Evolutionary conservation across 2,888 invertebrate species (phyloP), one percentile per base, ranked within the genome.

Genomic region (Plutella xylostella): DNA sequence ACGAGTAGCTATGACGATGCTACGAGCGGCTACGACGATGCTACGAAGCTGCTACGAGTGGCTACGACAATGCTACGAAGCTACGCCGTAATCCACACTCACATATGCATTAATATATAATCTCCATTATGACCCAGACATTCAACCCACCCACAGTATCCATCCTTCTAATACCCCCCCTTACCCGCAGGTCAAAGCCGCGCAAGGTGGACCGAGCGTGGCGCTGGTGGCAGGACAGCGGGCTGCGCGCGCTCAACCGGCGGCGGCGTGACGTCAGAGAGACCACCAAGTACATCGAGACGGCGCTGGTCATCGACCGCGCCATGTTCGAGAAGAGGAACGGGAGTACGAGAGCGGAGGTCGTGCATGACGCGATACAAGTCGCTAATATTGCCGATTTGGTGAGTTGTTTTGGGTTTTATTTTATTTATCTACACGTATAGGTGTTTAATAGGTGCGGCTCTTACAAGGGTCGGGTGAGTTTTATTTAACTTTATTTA

Each of bases 361-460:
- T 96, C 55, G 92, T 97, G 58, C 94, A 96, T 71, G 97, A 98
- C 74, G 94, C 96, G 53, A 93, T 97, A 71, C 96, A 97, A 87
- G 95, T 97, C 57, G 96, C 97, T 56, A 98, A 98, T 80, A 96
- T 98, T 69, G 96, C 97, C 49, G 98, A 98, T 86, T 85, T 97
- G 90, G 96, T 96, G 66, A 90, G 92, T 86, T 5, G n/a, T 33
- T 33, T n/a, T 33, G 12, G 33, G 5, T 33, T 11, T 28, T 28
- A 12, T 33, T 33, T 33, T n/a, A 14, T n/a, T 33, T 33, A 11
- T n/a, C n/a, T 33, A 33, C 15, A 9, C n/a, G 15, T 14, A 33
- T 14, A 11, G 6, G 33, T 33, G 37, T 20, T 37, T 18, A 37
- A 4, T 11, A 19, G 37, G 37, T 37, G n/a, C 18, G 37, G 18